Percentiles rank a stretch among this genome's conserved stretches.
phyloP scores from a whole-genome alignment of 2,888 invertebrate species.

The Metallyticus violacea region DNA sequence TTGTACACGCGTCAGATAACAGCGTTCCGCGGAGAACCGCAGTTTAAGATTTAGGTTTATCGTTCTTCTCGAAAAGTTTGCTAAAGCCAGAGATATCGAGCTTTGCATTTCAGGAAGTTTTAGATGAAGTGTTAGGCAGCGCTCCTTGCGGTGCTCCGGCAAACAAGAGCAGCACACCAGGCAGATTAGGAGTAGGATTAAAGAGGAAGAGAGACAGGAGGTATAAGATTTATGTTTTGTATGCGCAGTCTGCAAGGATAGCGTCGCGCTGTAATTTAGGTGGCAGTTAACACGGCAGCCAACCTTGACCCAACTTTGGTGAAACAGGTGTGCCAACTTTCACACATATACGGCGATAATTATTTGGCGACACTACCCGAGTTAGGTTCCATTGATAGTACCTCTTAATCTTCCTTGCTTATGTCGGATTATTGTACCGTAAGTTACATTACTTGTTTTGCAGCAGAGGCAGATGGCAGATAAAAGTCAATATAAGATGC shows the following conservation, averaged over 20 bases:
- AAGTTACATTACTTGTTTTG: neutral
- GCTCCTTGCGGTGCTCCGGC: neutral
- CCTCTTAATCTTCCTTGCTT: neutral
- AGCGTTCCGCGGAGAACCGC: neutral
- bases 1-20: neutral
- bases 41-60: neutral
- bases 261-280: neutral
- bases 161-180: neutral
- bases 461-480: no score
- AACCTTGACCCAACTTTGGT: neutral
- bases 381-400: neutral
- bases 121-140: neutral
- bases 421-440: neutral
- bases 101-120: no score
- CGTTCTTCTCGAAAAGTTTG: neutral
- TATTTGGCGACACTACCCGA: neutral
- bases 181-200: neutral
- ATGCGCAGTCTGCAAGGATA: neutral
- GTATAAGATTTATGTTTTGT: neutral
- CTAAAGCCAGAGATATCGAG: neutral
- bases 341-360: neutral
- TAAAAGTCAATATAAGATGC: no score
- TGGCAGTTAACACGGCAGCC: neutral
- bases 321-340: neutral
- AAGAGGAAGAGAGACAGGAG: neutral